These are phyloP conservation scores for Erpobdella octoculata DNA, from an alignment of 2,888 invertebrate species.

Conservation along the genomic window DNA sequence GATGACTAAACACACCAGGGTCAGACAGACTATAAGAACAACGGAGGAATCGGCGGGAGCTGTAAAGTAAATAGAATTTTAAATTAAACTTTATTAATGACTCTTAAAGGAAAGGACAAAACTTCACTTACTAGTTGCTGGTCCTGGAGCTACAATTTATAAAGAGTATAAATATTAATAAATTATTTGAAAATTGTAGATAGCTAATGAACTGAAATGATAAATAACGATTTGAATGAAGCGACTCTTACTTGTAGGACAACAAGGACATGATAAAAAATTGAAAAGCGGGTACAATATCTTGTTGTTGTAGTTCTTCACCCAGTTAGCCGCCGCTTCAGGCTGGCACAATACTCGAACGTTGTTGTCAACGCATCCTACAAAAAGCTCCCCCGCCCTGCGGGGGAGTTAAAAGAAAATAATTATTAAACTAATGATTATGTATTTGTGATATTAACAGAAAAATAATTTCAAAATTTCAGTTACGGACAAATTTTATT, in stretches of 20 bases:
- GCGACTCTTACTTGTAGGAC: neutral
- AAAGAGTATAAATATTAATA: neutral
- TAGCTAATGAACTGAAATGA: too few species aligned
- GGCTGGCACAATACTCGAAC: neutral
- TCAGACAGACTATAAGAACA: neutral
- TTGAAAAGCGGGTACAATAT: neutral
- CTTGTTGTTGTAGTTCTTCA: neutral
- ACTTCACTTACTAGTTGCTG: neutral
- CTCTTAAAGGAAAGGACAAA: neutral
- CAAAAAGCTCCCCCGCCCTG: neutral
- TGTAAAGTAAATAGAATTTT: neutral
- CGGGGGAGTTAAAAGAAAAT: neutral
- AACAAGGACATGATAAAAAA: neutral
- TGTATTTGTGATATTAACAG: neutral
- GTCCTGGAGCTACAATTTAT: neutral
- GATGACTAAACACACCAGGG: neutral
- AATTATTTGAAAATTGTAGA: too few species aligned
- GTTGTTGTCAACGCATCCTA: conserved; percentile 4
- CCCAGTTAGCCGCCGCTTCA: neutral
- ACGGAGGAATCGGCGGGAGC: neutral
- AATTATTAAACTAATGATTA: neutral
- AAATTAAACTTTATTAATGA: neutral
- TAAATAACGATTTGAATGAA: too few species aligned
- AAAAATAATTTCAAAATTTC: too few species aligned
- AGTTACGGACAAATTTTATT: too few species aligned